Percentiles rank a stretch among this genome's conserved stretches.
Conservation (phyloP, 2,113 vertebrate species). For the Murina feae region DNA sequence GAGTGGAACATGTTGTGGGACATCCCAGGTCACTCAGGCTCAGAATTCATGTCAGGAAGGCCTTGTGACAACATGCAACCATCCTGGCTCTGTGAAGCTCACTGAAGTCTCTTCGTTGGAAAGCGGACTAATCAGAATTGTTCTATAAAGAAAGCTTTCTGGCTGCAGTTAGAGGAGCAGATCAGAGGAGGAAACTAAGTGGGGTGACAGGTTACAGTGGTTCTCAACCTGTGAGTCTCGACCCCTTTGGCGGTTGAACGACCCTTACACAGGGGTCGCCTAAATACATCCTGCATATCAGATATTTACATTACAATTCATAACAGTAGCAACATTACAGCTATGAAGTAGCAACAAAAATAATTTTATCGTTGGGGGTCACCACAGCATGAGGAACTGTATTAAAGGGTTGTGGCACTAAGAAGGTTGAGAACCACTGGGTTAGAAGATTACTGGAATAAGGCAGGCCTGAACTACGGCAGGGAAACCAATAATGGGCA, state of each 20-base stretch:
- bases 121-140: background rate
- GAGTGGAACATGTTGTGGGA: accelerated
- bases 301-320: too few relatives aligned
- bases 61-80: background rate
- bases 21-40: background rate
- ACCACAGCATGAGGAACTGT: too few relatives aligned
- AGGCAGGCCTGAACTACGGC: background rate
- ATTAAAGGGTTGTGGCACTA: too few relatives aligned
- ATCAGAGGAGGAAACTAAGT: background rate
- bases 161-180: background rate
- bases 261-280: too few relatives aligned
- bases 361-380: too few relatives aligned
- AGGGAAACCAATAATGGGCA: background rate
- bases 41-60: background rate
- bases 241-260: too few relatives aligned
- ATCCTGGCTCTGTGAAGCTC: background rate
- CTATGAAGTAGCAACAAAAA: too few relatives aligned
- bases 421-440: too few relatives aligned
- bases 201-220: background rate
- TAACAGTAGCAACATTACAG: too few relatives aligned
- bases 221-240: too few relatives aligned
- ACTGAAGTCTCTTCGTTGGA: background rate
- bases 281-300: too few relatives aligned
- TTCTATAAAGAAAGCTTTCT: background rate
- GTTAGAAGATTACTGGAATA: background rate